These are phyloP conservation scores for Plecturocebus donacophilus DNA, from an alignment of 2,113 vertebrate species.

Conservation along the genomic window DNA sequence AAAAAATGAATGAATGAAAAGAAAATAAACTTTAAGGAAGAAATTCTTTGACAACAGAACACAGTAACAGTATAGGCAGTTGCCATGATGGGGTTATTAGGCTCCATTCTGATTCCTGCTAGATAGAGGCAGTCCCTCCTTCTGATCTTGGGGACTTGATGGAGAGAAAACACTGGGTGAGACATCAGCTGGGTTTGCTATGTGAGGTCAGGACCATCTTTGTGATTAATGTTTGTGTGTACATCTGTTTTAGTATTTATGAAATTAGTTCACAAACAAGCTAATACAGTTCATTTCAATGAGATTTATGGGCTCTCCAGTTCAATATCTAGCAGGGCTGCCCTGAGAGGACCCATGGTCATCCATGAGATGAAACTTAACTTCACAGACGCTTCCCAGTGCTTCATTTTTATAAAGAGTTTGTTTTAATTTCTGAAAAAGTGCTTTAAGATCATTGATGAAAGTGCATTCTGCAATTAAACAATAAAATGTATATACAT, in stretches of 20 bases:
- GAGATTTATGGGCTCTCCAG: not conserved
- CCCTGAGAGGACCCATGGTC: not conserved
- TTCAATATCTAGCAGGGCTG: not conserved
- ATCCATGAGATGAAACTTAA: not conserved
- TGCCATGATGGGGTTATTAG: not conserved
- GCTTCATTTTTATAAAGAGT: not conserved
- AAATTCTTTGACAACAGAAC: not conserved
- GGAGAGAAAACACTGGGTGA: not conserved
- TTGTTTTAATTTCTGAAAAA: slow-evolving; percentile 9
- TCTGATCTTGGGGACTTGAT: not conserved
- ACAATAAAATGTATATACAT: not conserved
- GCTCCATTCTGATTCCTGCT: not conserved
- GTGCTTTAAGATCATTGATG: not conserved
- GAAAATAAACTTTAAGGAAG: not conserved
- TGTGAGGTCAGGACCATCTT: not conserved
- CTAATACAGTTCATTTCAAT: not conserved
- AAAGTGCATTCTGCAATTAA: slow-evolving; percentile 27
- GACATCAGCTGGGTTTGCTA: not conserved
- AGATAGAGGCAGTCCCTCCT: not conserved
- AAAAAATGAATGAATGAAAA: not conserved
- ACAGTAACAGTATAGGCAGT: not conserved
- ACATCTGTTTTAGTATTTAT: not conserved
- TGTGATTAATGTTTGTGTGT: not conserved
- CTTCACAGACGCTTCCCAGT: not conserved
- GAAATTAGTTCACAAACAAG: not conserved